A percentile compares a stretch with the other conserved stretches of the same genome.
These are phyloP conservation scores for Podarcis lilfordi DNA, from an alignment of 2,797 vertebrate species.

Conservation along the genomic window DNA sequence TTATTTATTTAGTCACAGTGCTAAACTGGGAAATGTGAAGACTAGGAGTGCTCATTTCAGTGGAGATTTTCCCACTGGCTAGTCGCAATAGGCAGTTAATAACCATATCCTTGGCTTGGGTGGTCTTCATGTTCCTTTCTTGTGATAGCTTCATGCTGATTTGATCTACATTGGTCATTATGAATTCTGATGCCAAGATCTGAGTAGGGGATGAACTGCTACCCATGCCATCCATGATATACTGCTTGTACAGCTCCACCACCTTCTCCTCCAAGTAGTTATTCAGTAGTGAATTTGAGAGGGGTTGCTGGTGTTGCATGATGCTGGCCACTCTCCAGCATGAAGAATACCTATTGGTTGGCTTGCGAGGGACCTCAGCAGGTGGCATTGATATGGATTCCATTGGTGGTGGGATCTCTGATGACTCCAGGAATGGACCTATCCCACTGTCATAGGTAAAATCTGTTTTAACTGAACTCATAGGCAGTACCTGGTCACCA, in stretches of 20 bases:
- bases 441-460: constrained; percentile 75
- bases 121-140: constrained; percentile 90
- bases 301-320: constrained; percentile 87
- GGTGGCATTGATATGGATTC: constrained; percentile 77
- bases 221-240: constrained; percentile 88
- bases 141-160: constrained; percentile 91
- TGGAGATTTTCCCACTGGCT: constrained; percentile 87
- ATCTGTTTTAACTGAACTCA: constrained; percentile 81
- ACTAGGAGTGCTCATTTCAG: constrained; percentile 93
- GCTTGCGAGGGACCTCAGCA: constrained; percentile 54
- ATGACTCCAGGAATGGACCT: constrained; percentile 90
- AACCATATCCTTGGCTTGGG: constrained; percentile 93
- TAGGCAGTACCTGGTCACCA: constrained; percentile 91
- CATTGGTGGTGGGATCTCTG: constrained; percentile 84
- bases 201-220: constrained; percentile 79
- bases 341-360: constrained; percentile 78
- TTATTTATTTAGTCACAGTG: constrained; percentile 51
- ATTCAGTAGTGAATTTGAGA: constrained; percentile 92
- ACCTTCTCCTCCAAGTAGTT: constrained; percentile 94
- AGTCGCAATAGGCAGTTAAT: constrained; percentile 89
- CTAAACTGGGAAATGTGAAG: constrained; percentile 90
- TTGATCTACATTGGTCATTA: constrained; percentile 92
- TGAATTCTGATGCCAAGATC: constrained; percentile 89
- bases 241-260: constrained; percentile 92
- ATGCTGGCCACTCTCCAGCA: constrained; percentile 86